A percentile compares a stretch with the other conserved stretches of the same genome.
Evolutionary conservation across 1,140 invertebrate species (phyloP).

Genomic region (Mizuhopecten yessoensis): DNA sequence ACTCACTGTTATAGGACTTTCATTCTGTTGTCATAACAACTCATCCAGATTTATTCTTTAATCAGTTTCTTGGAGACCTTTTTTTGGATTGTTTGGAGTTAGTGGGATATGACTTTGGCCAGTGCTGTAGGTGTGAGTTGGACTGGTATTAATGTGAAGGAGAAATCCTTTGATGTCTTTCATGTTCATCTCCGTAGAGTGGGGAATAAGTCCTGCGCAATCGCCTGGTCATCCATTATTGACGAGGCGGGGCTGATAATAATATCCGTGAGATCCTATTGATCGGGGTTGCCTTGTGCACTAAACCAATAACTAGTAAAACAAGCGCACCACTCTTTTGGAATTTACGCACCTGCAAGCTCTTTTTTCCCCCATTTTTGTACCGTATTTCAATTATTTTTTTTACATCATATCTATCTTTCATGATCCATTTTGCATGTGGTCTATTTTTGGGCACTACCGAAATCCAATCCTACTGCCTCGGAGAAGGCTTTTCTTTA

Average conservation of each 20-base stretch:
- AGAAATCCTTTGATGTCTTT: conserved; percentile 10
- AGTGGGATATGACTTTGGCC: too few relatives aligned
- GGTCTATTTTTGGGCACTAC: conserved; percentile 1
- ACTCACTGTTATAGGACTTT: background rate
- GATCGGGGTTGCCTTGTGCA: conserved; percentile 2
- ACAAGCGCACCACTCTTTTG: conserved; percentile 10
- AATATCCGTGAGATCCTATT: conserved; percentile 13
- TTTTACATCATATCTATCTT: background rate
- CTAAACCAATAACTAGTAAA: conserved; percentile 6
- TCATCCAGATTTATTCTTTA: background rate
- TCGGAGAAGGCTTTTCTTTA: background rate
- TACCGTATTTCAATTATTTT: conserved; percentile 3
- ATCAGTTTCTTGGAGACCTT: background rate
- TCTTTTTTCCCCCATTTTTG: background rate
- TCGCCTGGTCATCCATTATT: conserved; percentile 32
- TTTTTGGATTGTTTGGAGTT: background rate
- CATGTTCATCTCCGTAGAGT: background rate
- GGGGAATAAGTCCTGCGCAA: conserved; percentile 20
- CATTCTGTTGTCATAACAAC: background rate
- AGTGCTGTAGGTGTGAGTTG: background rate
- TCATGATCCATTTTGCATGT: conserved; percentile 33
- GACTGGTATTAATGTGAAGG: background rate
- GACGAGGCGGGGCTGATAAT: conserved; percentile 4
- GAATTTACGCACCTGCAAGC: conserved; percentile 10
- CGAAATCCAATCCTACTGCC: background rate